A percentile compares a stretch with the other conserved stretches of the same genome.
These are phyloP conservation scores for Eolophus roseicapilla DNA, from an alignment of 2,113 vertebrate species.

Conservation along the genomic window DNA sequence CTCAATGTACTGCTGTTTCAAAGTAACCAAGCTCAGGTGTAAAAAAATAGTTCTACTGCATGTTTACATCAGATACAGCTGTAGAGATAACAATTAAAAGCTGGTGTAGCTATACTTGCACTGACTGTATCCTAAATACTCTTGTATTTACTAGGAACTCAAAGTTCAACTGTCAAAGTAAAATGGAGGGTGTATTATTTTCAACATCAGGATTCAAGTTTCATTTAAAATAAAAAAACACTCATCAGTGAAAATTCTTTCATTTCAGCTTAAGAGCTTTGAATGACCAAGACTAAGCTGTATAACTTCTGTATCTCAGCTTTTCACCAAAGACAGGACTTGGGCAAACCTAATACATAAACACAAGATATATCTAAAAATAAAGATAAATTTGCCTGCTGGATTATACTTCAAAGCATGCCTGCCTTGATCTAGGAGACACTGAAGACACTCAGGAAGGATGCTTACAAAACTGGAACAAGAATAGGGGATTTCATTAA, in stretches of 20 bases:
- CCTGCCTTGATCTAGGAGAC: not conserved
- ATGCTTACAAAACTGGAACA: not conserved
- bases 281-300: not conserved
- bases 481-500: not conserved
- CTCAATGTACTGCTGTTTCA: not conserved
- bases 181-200: not conserved
- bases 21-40: not conserved
- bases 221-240: not conserved
- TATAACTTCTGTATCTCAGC: not conserved
- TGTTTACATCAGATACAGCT: not conserved
- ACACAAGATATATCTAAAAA: not conserved
- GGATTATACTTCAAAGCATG: conserved; percentile 10
- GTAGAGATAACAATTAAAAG: not conserved
- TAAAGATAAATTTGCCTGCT: not conserved
- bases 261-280: not conserved
- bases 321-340: not conserved
- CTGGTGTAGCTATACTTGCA: not conserved
- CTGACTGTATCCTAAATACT: not conserved
- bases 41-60: not conserved
- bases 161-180: not conserved
- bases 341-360: not conserved
- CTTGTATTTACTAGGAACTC: not conserved
- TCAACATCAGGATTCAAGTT: not conserved
- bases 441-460: not conserved
- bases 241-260: not conserved